Conservation (phyloP, 2,113 vertebrate species). For the Callocephalon fimbriatum region DNA sequence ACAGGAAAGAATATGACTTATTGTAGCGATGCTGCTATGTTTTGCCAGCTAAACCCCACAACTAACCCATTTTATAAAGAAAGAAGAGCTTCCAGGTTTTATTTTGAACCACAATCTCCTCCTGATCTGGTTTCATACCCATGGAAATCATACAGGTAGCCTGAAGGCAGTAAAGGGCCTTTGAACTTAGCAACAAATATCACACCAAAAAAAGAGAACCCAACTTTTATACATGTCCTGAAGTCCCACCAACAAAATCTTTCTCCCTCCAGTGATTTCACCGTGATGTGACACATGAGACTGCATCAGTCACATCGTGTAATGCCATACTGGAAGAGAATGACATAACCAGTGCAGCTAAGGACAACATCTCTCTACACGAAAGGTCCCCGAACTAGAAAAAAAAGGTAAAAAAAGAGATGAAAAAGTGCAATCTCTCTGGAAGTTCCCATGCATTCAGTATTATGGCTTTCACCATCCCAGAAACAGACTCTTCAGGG, state of each 20-base stretch:
- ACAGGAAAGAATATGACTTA: not conserved
- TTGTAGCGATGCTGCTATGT: not conserved
- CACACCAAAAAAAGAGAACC: not conserved
- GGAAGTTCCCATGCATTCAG: not conserved
- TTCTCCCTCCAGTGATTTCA: conserved; percentile 46
- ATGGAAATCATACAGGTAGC: not conserved
- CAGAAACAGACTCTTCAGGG: not conserved
- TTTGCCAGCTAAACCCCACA: not conserved
- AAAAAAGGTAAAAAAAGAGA: fast-evolving
- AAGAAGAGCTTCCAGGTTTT: not conserved
- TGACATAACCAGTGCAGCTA: conserved; percentile 73
- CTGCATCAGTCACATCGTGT: conserved; percentile 71
- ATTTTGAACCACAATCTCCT: not conserved
- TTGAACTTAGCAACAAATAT: not conserved
- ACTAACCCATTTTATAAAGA: not conserved
- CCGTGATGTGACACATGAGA: conserved; percentile 64
- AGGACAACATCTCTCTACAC: conserved; percentile 35
- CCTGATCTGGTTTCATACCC: not conserved
- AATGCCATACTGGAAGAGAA: conserved; percentile 39
- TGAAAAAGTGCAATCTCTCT: not conserved
- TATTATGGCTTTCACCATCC: not conserved
- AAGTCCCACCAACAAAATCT: not conserved
- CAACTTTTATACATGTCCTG: conserved; percentile 1
- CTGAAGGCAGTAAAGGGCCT: not conserved
- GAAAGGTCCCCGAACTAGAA: not conserved